phyloP scores from a whole-genome alignment of 2,797 vertebrate species.

The Phoxinus dragarum region DNA sequence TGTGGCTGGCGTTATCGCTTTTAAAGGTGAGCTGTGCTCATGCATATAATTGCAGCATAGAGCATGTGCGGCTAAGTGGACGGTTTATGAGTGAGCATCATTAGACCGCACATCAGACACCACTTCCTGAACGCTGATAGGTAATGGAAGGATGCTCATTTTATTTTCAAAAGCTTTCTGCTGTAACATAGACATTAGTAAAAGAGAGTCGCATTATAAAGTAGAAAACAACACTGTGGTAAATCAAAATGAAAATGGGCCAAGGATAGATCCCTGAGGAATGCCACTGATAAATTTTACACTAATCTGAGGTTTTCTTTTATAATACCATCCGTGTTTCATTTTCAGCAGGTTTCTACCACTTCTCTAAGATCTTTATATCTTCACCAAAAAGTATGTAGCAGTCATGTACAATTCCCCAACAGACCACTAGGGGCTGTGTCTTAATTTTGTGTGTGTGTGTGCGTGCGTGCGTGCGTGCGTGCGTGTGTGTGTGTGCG shows the following conservation, averaged over 20 bases:
- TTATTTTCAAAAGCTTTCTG: slow-evolving; percentile 45
- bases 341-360: background rate
- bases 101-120: slow-evolving; percentile 39
- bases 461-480: no score
- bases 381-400: no score
- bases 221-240: slow-evolving; percentile 27
- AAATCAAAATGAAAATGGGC: slow-evolving; percentile 33
- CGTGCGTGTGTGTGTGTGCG: no score
- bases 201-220: slow-evolving; percentile 1
- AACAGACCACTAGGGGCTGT: no score
- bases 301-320: background rate
- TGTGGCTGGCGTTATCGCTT: slow-evolving; percentile 38
- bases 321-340: background rate
- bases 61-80: slow-evolving; percentile 40
- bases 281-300: slow-evolving; percentile 13
- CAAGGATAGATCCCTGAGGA: slow-evolving; percentile 9
- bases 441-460: no score
- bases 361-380: background rate
- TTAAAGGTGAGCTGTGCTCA: slow-evolving; percentile 40
- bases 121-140: slow-evolving; percentile 4
- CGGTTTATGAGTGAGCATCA: slow-evolving; percentile 44
- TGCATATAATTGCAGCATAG: slow-evolving; percentile 46
- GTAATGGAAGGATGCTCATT: slow-evolving; percentile 31
- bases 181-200: slow-evolving; percentile 18
- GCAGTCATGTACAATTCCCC: no score